phyloP scores from a whole-genome alignment of 1,140 invertebrate genomes.

The Pseudomyrmex dendroicus region DNA sequence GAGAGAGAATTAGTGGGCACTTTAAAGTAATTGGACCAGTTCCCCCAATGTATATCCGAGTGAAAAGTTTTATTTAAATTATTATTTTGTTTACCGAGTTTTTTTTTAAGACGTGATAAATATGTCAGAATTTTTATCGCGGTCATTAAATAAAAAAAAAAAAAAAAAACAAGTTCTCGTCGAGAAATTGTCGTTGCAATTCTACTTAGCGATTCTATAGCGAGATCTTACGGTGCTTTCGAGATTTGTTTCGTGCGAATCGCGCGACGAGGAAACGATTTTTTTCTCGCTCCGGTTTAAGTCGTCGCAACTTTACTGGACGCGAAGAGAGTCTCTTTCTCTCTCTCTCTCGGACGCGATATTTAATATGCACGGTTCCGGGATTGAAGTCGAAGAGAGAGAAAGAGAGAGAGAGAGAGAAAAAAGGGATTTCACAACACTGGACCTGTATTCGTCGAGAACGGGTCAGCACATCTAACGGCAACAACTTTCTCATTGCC shows the following conservation, averaged over 20 bases:
- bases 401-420: background rate
- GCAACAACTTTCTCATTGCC: conserved; percentile 69
- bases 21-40: conserved; percentile 44
- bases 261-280: background rate
- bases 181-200: background rate
- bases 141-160: too few species aligned
- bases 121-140: background rate
- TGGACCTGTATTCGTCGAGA: conserved; percentile 27
- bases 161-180: too few species aligned
- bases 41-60: background rate
- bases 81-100: too few species aligned
- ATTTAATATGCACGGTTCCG: conserved; percentile 16
- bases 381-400: background rate
- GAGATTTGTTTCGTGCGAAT: background rate
- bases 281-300: background rate
- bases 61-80: too few species aligned
- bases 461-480: conserved; percentile 61
- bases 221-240: background rate
- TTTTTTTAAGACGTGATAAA: background rate
- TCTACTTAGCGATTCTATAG: conserved; percentile 2
- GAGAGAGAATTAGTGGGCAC: conserved; percentile 16
- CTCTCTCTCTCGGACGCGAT: background rate
- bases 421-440: conserved; percentile 51
- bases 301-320: background rate
- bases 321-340: background rate